A percentile compares a stretch with the other conserved stretches of the same genome.
Conservation (phyloP, 2,113 vertebrate species). For the Natator depressus region DNA sequence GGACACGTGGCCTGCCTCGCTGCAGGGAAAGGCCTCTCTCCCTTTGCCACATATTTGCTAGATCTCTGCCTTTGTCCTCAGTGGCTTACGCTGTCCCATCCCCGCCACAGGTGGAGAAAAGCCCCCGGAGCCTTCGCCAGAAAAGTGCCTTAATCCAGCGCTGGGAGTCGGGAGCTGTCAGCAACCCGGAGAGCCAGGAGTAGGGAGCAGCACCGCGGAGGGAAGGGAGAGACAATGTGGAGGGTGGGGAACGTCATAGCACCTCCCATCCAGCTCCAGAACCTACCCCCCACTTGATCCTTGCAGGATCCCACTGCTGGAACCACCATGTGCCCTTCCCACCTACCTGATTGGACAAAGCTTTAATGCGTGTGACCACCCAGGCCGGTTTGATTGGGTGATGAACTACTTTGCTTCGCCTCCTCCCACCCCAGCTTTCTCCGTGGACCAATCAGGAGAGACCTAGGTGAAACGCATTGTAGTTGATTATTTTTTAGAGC, state of each 20-base stretch:
- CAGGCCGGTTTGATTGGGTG: background rate
- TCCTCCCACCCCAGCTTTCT: background rate
- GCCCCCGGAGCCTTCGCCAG: conserved; percentile 21
- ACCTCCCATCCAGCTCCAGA: background rate
- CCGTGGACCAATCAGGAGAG: background rate
- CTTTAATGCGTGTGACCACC: background rate
- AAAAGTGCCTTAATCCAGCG: conserved; percentile 35
- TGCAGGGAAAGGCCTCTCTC: background rate
- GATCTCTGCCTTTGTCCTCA: background rate
- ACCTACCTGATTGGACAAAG: background rate
- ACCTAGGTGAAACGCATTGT: background rate
- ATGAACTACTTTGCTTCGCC: background rate
- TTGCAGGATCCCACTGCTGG: background rate
- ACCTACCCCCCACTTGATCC: background rate
- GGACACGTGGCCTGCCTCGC: too few species aligned
- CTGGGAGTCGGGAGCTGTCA: conserved; percentile 40
- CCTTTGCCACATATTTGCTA: background rate
- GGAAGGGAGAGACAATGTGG: background rate
- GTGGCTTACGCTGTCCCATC: background rate
- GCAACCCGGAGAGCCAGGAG: background rate
- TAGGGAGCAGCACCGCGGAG: background rate
- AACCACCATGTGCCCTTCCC: background rate
- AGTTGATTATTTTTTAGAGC: background rate
- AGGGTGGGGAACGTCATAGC: too few species aligned
- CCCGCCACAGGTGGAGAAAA: background rate